Base-by-base conservation (phyloP, 2,113 vertebrate species). In the Clinocottus analis region DNA sequence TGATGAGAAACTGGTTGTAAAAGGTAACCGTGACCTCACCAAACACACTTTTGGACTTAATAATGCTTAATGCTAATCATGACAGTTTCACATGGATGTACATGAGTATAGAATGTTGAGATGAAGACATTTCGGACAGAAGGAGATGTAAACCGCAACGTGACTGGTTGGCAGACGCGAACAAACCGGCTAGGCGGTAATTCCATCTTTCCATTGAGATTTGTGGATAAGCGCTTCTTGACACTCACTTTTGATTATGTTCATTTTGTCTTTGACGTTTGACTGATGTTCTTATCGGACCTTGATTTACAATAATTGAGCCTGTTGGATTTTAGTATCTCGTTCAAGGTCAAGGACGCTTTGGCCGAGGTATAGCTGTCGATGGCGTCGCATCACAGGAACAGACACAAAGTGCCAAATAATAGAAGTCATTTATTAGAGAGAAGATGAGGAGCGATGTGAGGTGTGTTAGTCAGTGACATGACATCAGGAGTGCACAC, bases 301-400 rank as follows among this genome's bases (percentile, higher is more conserved):
- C 13, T 37, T 49, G 80, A 85, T 83, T 88, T 82, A 84, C 71
- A 25, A 25, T 69, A 62, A 75, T 60, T 73, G 82, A 79, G 53
- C 43, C 29, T 10, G 56, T 9, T 35, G 37, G 59, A 53, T 84
- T 85, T 72, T 72, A 83, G 59, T 69, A 31, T 73, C 61, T 64
- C 5, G 47, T 21, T 70, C 61, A 86, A 77, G 77, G 77, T 80
- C 63, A 61, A 77, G 43, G 75, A 41, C 74, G 65, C 62, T 68
- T 62, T 64, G 4, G 5, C 29, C 25, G 58, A 41, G 41, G 14
- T 11, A 23, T 0, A 5, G 66, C 63, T 39, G 60, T 51, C 11
- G 2, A 45, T 64, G 45, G 41, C 14, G 41, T 21, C 47, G 3
- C 3, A 23, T 23, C 51, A 12, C 51, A 23, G 12, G 53, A 56